phyloP scores from a whole-genome alignment of 2,797 vertebrate genomes.

The Pseudomugil gertrudae region DNA sequence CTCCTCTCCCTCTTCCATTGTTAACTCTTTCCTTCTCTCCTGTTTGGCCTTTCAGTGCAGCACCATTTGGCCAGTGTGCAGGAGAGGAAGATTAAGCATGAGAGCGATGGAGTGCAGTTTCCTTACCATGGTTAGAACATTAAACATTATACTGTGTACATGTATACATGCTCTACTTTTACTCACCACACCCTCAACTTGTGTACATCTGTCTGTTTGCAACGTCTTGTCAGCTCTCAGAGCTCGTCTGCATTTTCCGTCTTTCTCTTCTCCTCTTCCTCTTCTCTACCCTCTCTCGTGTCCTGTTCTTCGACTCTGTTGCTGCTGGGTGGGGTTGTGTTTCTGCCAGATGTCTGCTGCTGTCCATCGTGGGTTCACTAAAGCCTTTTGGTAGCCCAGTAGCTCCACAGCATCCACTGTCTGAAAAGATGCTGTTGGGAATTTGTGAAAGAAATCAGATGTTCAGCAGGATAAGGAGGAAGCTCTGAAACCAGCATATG shows the following conservation, averaged over 20 bases:
- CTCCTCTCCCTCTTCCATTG: conserved; percentile 66
- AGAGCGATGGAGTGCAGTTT: conserved; percentile 87
- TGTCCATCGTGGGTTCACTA: conserved; percentile 68
- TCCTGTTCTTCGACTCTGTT: conserved; percentile 66
- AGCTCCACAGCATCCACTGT: conserved; percentile 63
- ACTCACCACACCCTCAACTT: conserved; percentile 66
- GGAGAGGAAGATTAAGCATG: conserved; percentile 89
- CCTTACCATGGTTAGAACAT: conserved; percentile 88
- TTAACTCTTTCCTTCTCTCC: conserved; percentile 83
- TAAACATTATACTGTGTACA: conserved; percentile 79
- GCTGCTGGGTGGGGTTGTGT: conserved; percentile 73
- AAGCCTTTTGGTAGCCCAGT: conserved; percentile 74
- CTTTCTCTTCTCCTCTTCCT: conserved; percentile 12
- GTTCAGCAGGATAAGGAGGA: conserved; percentile 20
- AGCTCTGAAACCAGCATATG: conserved; percentile 13
- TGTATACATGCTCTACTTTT: conserved; percentile 68
- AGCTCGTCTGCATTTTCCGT: conserved; percentile 43
- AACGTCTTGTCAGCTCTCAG: conserved; percentile 47
- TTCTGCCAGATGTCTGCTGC: conserved; percentile 75
- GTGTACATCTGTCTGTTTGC: conserved; percentile 55
- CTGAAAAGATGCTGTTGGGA: conserved; percentile 43
- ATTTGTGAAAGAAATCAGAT: conserved; percentile 39
- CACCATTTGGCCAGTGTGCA: conserved; percentile 87
- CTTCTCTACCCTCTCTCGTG: conserved; percentile 24
- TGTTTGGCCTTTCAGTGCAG: conserved; percentile 87